phyloP scores from a whole-genome alignment of 2,113 vertebrate genomes.

The Cynopterus brachyotis region DNA sequence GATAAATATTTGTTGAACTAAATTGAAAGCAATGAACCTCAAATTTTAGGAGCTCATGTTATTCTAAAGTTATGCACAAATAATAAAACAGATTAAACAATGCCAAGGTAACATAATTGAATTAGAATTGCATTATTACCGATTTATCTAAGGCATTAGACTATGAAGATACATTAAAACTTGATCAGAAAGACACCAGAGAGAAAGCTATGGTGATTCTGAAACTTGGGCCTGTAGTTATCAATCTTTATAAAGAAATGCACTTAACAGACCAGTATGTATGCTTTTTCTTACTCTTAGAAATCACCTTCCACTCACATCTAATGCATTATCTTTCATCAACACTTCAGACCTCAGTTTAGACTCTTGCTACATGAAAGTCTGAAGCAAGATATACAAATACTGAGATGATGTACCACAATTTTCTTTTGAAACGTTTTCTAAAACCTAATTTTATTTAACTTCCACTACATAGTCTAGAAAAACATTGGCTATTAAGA shows the following conservation, averaged over 20 bases:
- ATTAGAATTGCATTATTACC: neutral
- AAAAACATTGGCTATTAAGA: neutral
- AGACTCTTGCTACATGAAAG: neutral
- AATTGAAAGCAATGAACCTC: neutral
- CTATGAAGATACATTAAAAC: neutral
- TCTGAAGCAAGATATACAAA: neutral
- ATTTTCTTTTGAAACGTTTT: neutral
- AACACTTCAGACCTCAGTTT: neutral
- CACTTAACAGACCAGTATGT: neutral
- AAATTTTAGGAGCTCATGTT: neutral
- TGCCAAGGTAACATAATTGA: neutral
- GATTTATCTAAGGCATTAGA: neutral
- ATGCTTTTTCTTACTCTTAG: neutral
- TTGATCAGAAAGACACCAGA: neutral
- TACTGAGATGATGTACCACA: neutral
- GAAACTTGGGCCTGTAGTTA: neutral
- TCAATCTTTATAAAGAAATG: neutral
- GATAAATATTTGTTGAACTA: neutral
- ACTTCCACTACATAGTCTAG: neutral
- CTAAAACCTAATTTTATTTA: conserved; percentile 7
- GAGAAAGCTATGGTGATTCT: neutral
- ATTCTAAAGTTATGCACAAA: neutral
- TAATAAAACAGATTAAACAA: neutral
- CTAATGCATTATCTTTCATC: neutral
- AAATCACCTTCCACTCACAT: neutral